Percentiles rank a stretch among this genome's conserved stretches.
phyloP scores from a whole-genome alignment of 1,140 invertebrate genomes.

The Latrodectus geometricus region DNA sequence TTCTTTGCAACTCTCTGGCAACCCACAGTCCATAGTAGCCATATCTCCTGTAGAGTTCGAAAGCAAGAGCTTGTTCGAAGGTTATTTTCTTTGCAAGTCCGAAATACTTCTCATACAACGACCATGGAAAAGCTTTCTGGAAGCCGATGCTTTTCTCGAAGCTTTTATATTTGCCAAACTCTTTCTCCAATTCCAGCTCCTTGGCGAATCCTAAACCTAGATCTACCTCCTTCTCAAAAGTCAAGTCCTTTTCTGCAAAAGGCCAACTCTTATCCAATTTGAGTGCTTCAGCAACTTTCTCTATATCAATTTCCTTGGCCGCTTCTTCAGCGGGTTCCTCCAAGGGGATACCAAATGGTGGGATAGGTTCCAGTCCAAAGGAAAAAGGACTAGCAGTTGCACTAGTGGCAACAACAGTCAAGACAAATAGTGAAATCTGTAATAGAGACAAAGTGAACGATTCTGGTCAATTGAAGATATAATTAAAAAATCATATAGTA shows the following conservation, averaged over 20 bases:
- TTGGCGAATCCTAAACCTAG: slow-evolving; percentile 1
- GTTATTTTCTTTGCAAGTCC: slow-evolving; percentile 28
- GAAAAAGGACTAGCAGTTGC: not conserved
- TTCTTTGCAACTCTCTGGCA: not conserved
- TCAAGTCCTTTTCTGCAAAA: slow-evolving; percentile 30
- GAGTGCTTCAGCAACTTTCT: slow-evolving; percentile 22
- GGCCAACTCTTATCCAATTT: slow-evolving; percentile 44
- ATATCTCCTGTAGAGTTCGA: slow-evolving; percentile 54
- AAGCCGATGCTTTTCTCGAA: slow-evolving; percentile 3
- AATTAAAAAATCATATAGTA: too few relatives aligned
- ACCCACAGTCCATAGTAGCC: slow-evolving; percentile 14
- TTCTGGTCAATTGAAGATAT: too few relatives aligned
- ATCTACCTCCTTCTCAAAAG: slow-evolving; percentile 36
- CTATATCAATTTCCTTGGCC: slow-evolving; percentile 33
- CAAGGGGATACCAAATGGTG: slow-evolving; percentile 14
- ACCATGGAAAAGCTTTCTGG: slow-evolving; percentile 29
- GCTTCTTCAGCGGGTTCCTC: not conserved
- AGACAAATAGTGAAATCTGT: slow-evolving; percentile 1
- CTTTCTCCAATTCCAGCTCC: slow-evolving; percentile 47
- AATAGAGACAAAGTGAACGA: not conserved
- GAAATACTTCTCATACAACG: slow-evolving; percentile 36
- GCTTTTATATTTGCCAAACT: slow-evolving; percentile 3
- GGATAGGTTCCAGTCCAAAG: not conserved
- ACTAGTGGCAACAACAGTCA: not conserved
- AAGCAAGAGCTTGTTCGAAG: slow-evolving; percentile 35